Evolutionary conservation across 2,888 invertebrate genomes (phyloP).

Genomic region (Drosophila eohydei): DNA sequence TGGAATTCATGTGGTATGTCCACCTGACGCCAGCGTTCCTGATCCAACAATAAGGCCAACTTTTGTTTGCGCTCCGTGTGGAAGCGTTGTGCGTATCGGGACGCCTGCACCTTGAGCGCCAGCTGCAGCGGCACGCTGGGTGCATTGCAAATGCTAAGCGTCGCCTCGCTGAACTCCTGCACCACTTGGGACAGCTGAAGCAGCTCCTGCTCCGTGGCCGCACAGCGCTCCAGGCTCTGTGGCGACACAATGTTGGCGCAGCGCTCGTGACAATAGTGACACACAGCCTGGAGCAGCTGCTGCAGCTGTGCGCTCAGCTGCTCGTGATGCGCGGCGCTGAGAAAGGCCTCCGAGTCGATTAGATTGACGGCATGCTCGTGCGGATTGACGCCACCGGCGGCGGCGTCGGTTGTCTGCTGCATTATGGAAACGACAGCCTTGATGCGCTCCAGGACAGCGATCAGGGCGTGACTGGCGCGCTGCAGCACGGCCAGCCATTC

Average conservation of each 20-base stretch:
- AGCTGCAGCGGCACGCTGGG: slow-evolving; percentile 91
- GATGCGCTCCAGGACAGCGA: slow-evolving; percentile 90
- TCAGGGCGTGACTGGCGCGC: slow-evolving; percentile 88
- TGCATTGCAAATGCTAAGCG: slow-evolving; percentile 90
- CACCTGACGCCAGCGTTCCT: slow-evolving; percentile 96
- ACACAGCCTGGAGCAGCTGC: slow-evolving; percentile 92
- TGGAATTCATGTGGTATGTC: slow-evolving; percentile 96
- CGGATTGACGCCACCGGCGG: slow-evolving; percentile 86
- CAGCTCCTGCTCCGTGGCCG: slow-evolving; percentile 91
- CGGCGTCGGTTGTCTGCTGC: slow-evolving; percentile 89
- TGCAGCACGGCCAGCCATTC: slow-evolving; percentile 90
- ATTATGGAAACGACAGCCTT: slow-evolving; percentile 91
- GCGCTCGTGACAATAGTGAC: slow-evolving; percentile 96
- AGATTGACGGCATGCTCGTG: slow-evolving; percentile 85
- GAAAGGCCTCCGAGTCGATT: slow-evolving; percentile 89
- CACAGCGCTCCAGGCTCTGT: slow-evolving; percentile 89
- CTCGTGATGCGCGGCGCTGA: slow-evolving; percentile 89
- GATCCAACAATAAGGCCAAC: slow-evolving; percentile 93
- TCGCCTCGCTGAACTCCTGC: slow-evolving; percentile 91
- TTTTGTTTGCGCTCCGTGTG: slow-evolving; percentile 95
- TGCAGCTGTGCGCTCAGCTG: slow-evolving; percentile 90
- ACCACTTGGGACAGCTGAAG: slow-evolving; percentile 91
- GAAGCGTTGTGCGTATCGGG: slow-evolving; percentile 95
- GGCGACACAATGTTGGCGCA: slow-evolving; percentile 95
- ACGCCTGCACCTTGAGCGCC: slow-evolving; percentile 94